These are phyloP conservation scores for Bombus breviceps DNA, from an alignment of 1,140 invertebrate genomes.

Conservation along the genomic window DNA sequence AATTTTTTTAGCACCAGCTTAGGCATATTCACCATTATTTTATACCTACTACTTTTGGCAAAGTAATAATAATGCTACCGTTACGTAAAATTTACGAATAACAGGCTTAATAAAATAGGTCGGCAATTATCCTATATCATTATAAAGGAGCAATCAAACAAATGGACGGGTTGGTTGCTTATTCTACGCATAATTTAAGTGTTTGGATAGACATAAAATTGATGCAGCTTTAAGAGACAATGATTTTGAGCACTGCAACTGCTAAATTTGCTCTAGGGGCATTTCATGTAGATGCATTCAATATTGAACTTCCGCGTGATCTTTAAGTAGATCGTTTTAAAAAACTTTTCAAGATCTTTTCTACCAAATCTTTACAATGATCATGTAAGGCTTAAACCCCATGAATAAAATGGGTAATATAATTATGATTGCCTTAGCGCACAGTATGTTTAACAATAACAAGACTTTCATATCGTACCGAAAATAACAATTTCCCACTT, in stretches of 20 bases:
- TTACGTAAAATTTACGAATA: conserved; percentile 20
- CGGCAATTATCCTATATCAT: conserved; percentile 28
- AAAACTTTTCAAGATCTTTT: background rate
- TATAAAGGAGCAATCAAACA: conserved; percentile 55
- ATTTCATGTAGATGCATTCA: background rate
- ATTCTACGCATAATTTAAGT: conserved; percentile 48
- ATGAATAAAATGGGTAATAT: conserved; percentile 47
- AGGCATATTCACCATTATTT: conserved; percentile 36
- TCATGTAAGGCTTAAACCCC: conserved; percentile 34
- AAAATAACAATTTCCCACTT: conserved; percentile 39
- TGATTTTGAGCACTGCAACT: conserved; percentile 48
- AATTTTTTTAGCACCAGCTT: conserved; percentile 60
- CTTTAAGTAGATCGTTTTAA: conserved; percentile 7
- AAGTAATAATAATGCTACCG: conserved; percentile 41
- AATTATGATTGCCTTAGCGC: conserved; percentile 52
- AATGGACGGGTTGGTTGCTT: conserved; percentile 64
- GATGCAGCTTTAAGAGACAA: conserved; percentile 36
- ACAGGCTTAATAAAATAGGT: conserved; percentile 50
- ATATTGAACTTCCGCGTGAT: background rate
- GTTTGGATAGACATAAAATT: conserved; percentile 30
- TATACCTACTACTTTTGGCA: conserved; percentile 44
- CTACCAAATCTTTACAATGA: conserved; percentile 7
- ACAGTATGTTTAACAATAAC: conserved; percentile 53
- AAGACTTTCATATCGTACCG: conserved; percentile 42
- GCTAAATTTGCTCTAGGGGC: conserved; percentile 30